Percentiles rank a stretch among this genome's conserved stretches.
Conservation (phyloP, 2,113 vertebrate species). For the Uria aalge region DNA sequence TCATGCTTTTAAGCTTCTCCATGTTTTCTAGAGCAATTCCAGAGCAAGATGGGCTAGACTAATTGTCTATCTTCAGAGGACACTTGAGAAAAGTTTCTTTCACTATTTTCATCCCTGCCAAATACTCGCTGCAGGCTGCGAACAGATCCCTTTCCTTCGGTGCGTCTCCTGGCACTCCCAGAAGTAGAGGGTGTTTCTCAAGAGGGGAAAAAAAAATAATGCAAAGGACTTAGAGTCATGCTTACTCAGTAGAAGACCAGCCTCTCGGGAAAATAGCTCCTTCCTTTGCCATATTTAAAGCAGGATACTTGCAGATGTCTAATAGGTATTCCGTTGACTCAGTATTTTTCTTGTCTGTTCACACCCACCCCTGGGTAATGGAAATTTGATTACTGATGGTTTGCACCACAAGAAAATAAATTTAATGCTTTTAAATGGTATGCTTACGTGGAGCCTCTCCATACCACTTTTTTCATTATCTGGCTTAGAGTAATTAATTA, state of each 20-base stretch:
- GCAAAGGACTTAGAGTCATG: not conserved
- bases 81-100: not conserved
- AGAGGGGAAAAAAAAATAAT: not conserved
- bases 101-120: not conserved
- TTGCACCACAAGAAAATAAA: constrained; percentile 28
- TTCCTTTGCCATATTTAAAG: not conserved
- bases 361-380: not conserved
- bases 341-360: not conserved
- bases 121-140: not conserved
- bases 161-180: not conserved
- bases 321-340: not conserved
- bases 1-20: not conserved
- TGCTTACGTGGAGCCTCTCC: not conserved
- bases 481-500: not conserved
- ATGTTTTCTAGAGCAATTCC: not conserved
- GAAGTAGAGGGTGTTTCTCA: not conserved
- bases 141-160: not conserved
- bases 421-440: not conserved
- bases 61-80: not conserved
- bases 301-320: not conserved
- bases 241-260: not conserved
- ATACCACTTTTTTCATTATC: not conserved
- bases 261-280: not conserved
- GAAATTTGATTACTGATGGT: constrained; percentile 1
- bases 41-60: not conserved